Evolutionary conservation across 2,797 vertebrate species (phyloP), one percentile per base, ranked within the genome.

Genomic region (Gila robusta): DNA sequence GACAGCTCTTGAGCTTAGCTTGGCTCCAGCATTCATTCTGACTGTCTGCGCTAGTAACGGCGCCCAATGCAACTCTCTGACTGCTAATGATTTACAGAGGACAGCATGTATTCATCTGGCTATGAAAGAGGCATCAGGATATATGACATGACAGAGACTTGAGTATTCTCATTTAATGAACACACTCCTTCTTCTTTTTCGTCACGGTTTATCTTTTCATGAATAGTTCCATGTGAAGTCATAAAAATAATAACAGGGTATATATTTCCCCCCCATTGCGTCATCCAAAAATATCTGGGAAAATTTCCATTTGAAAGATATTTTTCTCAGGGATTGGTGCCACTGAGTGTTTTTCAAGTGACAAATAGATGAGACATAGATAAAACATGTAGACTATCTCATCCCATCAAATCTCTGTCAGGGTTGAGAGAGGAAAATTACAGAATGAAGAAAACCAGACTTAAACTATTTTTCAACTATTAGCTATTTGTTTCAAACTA

Each of bases 191-290:
- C 44, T 67, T 49, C 49, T 85, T 80, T 41, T 69, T 83, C n/a
- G 26, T 59, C 14, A 26, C 3, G 66, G 64, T 71, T 85, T 79
- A 85, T 78, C 76, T 72, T 81, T 64, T 79, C 81, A 86, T 84
- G 84, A 86, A 86, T 66, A 81, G 84, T 67, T 84, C 80, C 83
- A 87, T 86, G 72, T 86, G 85, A 86, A 89, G 89, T 86, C 52
- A 41, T 86, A 79, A 71, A 89, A 89, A 89, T 86, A 89, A 90
- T 89, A 88, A 85, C 81, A 72, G 85, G 69, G 79, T 59, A 54
- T 62, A 76, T 83, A 72, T 90, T 88, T 89, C 86, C 76, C 82
- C 76, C 62, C 56, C 86, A 52, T 90, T 90, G 89, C 88, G 86
- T 90, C 88, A 90, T 87, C 82, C 66, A 23, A 73, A 88, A 88